A percentile compares a stretch with the other conserved stretches of the same genome.
Conservation (phyloP, 2,113 vertebrate genomes). For the Mirounga angustirostris region DNA sequence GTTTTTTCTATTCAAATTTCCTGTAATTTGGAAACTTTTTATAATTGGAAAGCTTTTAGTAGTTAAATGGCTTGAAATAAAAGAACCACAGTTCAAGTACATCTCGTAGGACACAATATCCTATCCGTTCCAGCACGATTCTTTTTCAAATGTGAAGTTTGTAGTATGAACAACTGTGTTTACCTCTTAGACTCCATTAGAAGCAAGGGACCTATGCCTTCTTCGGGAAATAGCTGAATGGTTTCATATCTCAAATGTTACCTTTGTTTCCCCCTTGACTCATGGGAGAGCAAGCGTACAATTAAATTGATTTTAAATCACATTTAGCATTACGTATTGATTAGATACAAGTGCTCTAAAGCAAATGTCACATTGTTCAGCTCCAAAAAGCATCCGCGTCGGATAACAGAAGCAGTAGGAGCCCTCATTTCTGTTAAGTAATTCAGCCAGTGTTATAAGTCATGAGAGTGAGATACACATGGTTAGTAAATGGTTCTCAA, state of each 20-base stretch:
- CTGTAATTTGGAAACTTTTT: background rate
- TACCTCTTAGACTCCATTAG: background rate
- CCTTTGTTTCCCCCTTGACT: slow-evolving; percentile 76
- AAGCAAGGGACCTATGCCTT: background rate
- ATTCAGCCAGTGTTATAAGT: slow-evolving; percentile 68
- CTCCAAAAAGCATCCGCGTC: slow-evolving; percentile 71
- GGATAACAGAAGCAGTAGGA: slow-evolving; percentile 67
- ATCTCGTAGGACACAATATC: background rate
- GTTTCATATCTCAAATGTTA: slow-evolving; percentile 74
- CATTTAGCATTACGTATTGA: slow-evolving; percentile 83
- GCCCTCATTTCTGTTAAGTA: slow-evolving; percentile 80
- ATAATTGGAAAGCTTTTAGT: slow-evolving; percentile 18
- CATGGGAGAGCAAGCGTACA: slow-evolving; percentile 65
- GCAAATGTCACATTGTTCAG: slow-evolving; percentile 78
- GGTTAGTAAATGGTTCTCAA: slow-evolving; percentile 80
- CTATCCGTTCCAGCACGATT: background rate
- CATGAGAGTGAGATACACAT: slow-evolving; percentile 64
- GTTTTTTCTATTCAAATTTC: background rate
- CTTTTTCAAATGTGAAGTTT: background rate
- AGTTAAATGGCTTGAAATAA: background rate
- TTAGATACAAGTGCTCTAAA: slow-evolving; percentile 79
- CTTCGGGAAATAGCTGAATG: slow-evolving; percentile 65
- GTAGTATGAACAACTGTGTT: background rate
- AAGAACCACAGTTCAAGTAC: background rate
- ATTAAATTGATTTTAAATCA: slow-evolving; percentile 85